Conservation (phyloP, 2,113 vertebrate species). For the Naja naja region DNA sequence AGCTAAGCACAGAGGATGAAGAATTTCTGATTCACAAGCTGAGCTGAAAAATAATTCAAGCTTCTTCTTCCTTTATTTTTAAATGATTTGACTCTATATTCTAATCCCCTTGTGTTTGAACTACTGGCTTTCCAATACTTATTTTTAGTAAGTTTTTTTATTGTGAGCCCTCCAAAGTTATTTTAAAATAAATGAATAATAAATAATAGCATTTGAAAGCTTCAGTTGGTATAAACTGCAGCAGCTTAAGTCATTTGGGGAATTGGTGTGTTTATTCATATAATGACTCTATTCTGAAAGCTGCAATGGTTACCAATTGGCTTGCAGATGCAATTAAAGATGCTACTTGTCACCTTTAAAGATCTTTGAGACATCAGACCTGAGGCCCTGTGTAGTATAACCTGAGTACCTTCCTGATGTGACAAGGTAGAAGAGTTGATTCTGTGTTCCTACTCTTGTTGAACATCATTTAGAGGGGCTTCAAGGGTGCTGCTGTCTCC, state of each 20-base stretch:
- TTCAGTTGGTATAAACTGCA: neutral
- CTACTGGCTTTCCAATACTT: neutral
- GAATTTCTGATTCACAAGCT: neutral
- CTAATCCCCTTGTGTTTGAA: neutral
- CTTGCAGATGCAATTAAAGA: neutral
- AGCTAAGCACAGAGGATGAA: neutral
- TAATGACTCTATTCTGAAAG: neutral
- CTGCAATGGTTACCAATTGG: neutral
- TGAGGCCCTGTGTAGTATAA: neutral
- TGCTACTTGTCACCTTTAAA: neutral
- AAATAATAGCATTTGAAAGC: neutral
- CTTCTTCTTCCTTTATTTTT: neutral
- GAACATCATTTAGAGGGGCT: neutral
- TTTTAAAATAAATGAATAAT: neutral
- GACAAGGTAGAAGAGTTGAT: neutral
- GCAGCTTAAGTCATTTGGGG: neutral
- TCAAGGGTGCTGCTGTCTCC: neutral
- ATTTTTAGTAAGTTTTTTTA: neutral
- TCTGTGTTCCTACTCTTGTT: neutral
- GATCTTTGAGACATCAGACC: neutral
- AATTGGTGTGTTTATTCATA: neutral
- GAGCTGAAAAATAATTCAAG: neutral
- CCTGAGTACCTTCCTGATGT: neutral
- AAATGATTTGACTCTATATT: neutral
- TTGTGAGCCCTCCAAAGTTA: neutral